phyloP scores from a whole-genome alignment of 2,113 vertebrate species.

The Xenopus borealis region DNA sequence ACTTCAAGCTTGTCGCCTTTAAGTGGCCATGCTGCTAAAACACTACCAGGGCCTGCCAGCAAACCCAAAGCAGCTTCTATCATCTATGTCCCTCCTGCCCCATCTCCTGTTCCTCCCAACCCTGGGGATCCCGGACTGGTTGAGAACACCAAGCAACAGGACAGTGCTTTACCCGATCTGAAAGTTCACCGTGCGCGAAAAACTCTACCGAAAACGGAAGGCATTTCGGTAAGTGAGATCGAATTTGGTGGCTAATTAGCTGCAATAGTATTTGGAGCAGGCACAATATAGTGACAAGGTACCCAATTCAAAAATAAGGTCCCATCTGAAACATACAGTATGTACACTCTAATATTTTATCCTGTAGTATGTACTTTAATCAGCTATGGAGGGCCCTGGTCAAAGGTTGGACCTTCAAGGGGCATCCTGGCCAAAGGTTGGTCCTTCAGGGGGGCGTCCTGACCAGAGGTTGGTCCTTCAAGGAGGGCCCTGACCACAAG shows the following conservation, averaged over 20 bases:
- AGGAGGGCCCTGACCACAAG: too few species aligned
- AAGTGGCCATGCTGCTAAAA: conserved; percentile 67
- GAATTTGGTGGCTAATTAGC: conserved; percentile 49
- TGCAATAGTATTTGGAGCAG: too few species aligned
- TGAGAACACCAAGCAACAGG: conserved; percentile 70
- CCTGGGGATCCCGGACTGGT: conserved; percentile 61
- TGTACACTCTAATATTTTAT: too few species aligned
- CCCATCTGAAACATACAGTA: too few species aligned
- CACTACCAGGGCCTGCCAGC: conserved; percentile 60
- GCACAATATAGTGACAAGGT: too few species aligned
- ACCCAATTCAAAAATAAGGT: too few species aligned
- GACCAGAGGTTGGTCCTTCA: too few species aligned
- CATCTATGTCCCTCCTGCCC: conserved; percentile 54
- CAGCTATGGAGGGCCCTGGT: too few species aligned
- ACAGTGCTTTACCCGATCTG: conserved; percentile 52
- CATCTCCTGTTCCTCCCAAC: conserved; percentile 51
- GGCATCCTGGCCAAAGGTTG: too few species aligned
- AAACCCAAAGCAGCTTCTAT: conserved; percentile 59
- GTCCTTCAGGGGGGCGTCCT: too few species aligned
- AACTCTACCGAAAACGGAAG: conserved; percentile 83
- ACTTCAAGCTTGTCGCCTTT: conserved; percentile 61
- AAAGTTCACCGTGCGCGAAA: conserved; percentile 89
- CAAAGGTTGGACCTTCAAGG: too few species aligned
- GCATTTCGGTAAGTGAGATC: conserved; percentile 70
- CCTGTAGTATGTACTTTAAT: too few species aligned